A percentile compares a stretch with the other conserved stretches of the same genome.
Evolutionary conservation across 2,888 invertebrate species (phyloP).

Genomic region (Vesta saturnalis): DNA sequence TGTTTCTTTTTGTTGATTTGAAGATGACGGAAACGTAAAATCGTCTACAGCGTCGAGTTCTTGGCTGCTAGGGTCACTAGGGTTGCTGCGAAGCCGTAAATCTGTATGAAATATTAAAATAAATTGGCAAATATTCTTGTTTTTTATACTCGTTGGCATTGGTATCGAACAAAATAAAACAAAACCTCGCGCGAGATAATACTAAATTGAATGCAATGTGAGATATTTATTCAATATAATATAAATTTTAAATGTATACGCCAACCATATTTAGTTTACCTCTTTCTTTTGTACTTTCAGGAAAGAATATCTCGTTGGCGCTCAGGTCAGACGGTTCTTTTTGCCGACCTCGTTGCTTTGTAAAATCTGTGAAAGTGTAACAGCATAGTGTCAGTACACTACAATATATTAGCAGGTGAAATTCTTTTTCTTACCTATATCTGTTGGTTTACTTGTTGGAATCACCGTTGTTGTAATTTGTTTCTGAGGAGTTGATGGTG

Average conservation of each 20-base stretch:
- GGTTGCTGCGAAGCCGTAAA: slow-evolving; percentile 54
- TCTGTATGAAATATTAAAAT: slow-evolving; percentile 51
- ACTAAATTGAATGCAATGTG: slow-evolving; percentile 15
- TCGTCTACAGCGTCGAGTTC: slow-evolving; percentile 48
- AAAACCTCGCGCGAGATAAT: slow-evolving; percentile 23
- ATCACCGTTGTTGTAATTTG: slow-evolving; percentile 48
- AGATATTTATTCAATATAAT: slow-evolving; percentile 27
- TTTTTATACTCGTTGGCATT: slow-evolving; percentile 34
- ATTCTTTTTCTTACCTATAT: slow-evolving; percentile 51
- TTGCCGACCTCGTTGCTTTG: slow-evolving; percentile 50
- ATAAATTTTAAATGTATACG: slow-evolving; percentile 39
- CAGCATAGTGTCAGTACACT: too few relatives aligned
- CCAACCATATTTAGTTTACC: slow-evolving; percentile 43
- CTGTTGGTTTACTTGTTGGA: slow-evolving; percentile 44
- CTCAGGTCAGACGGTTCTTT: slow-evolving; percentile 52
- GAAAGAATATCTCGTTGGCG: slow-evolving; percentile 55
- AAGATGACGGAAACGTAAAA: slow-evolving; percentile 44
- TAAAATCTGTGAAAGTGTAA: slow-evolving; percentile 46
- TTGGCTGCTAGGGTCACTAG: slow-evolving; percentile 52
- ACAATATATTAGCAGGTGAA: too few relatives aligned
- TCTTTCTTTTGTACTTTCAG: slow-evolving; percentile 55
- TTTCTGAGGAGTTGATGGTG: slow-evolving; percentile 52
- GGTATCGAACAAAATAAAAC: slow-evolving; percentile 28
- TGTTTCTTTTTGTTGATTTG: slow-evolving; percentile 25
- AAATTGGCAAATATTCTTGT: slow-evolving; percentile 30